A percentile compares a stretch with the other conserved stretches of the same genome.
phyloP scores from a whole-genome alignment of 2,888 invertebrate genomes.

The Coleophora flavipennella region DNA sequence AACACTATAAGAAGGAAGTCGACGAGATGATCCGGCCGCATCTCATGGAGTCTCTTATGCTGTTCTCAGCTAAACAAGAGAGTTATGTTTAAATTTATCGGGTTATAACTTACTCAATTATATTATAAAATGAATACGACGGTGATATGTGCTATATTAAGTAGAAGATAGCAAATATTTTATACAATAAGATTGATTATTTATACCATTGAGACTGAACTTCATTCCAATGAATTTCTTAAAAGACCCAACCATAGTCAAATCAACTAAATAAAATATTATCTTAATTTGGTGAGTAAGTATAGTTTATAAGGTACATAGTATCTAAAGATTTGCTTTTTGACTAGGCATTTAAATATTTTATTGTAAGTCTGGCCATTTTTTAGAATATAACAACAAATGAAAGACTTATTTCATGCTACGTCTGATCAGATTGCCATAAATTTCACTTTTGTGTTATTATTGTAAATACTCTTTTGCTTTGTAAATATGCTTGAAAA shows the following conservation, averaged over 20 bases:
- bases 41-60: constrained; percentile 83
- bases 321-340: no score
- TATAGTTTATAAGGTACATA: no score
- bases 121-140: not conserved
- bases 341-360: no score
- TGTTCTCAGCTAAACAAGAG: constrained; percentile 85
- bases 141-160: not conserved
- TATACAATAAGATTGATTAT: no score
- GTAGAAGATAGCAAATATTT: no score
- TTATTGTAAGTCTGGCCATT: not conserved
- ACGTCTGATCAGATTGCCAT: constrained; percentile 18
- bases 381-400: constrained; percentile 11
- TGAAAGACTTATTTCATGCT: constrained; percentile 6
- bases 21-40: constrained; percentile 83
- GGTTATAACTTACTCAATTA: no score
- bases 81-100: constrained; percentile 77
- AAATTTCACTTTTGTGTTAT: constrained; percentile 30
- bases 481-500: constrained; percentile 16
- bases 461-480: constrained; percentile 26
- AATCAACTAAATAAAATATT: not conserved
- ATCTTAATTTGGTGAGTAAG: not conserved
- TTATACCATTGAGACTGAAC: constrained; percentile 12
- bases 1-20: constrained; percentile 69
- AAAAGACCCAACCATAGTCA: not conserved
- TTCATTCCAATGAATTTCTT: constrained; percentile 3